phyloP scores from a whole-genome alignment of 2,888 invertebrate genomes.

The Netelia melanura region DNA sequence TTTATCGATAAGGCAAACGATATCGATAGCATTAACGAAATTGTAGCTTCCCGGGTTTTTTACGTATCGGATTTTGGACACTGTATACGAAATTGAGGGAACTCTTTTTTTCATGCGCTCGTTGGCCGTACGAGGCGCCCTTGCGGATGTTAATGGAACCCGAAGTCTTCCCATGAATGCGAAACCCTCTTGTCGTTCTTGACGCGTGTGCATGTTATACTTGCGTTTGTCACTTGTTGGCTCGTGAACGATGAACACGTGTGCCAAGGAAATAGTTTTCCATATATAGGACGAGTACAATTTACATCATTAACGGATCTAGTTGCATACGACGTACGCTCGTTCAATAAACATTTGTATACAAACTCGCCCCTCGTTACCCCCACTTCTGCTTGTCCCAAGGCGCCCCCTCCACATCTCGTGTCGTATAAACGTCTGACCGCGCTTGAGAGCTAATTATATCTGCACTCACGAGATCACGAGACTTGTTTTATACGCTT shows the following conservation, averaged over 20 bases:
- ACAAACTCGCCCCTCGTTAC: neutral
- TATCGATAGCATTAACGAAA: too few species aligned
- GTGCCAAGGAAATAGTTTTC: neutral
- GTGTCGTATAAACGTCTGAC: constrained; percentile 35
- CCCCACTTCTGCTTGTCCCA: too few species aligned
- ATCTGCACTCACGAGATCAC: constrained; percentile 28
- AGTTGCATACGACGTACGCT: neutral
- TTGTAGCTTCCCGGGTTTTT: too few species aligned
- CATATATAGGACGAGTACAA: neutral
- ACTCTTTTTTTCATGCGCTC: constrained; percentile 12
- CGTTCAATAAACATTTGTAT: neutral
- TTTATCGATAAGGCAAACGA: too few species aligned
- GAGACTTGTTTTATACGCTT: constrained; percentile 7
- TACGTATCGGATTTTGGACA: too few species aligned
- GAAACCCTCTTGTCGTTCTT: neutral
- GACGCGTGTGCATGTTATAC: neutral
- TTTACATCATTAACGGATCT: constrained; percentile 37
- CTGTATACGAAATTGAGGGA: neutral
- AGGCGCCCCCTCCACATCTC: neutral
- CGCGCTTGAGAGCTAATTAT: constrained; percentile 45
- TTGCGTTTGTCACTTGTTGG: neutral
- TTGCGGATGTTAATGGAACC: neutral
- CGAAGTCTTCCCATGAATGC: neutral
- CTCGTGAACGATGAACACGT: neutral
- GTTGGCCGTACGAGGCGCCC: constrained; percentile 18